Base-by-base conservation (phyloP, 2,797 vertebrate species). In the Myioborus melanocephalus region DNA sequence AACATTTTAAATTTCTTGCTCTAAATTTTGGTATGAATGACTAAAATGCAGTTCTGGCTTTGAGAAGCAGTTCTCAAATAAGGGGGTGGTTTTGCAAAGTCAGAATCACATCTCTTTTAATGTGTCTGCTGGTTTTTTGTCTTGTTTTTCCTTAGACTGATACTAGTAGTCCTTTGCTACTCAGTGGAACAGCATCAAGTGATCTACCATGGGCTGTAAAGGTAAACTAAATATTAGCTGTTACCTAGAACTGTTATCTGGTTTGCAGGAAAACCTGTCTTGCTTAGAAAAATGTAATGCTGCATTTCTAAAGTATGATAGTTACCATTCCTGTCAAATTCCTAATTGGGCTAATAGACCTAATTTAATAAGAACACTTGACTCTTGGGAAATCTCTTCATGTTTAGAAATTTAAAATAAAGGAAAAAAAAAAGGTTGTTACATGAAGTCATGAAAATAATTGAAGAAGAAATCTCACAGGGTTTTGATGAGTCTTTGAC, bases 141-240 rank as follows among this genome's bases (percentile, higher is more conserved):
- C 9, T 44, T 89, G 23, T 96, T 97, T 94, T 78, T 94, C 44
- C 63, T 57, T 96, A 99, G 99, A 98, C 98, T 92, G 99, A 99
- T 96, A 98, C 98, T 27, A 98, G 97, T 91, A 99, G 99, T 96
- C 99, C 99, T 20, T 97, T 98, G 91, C 97, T 98, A 64, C 95
- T 96, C 83, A 89, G 98, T 86, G 98, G 98, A 96, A 96, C 98
- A 24, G 96, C 97, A 94, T 90, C 98, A 50, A 65, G 55, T 61
- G 99, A 99, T 81, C 73, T 97, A 64, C 98, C 99, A 35, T 99
- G 99, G 99, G 98, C 98, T 84, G 99, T 99, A 77, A 99, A 99
- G 98, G 99, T 99, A 97, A 98, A 96, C 39, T 35, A 32, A 87
- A 60, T 57, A 55, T 66, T 9, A 35, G 16, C 35, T 89, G 1